These are phyloP conservation scores for Mamestra configurata DNA, from an alignment of 1,140 invertebrate species.

Conservation along the genomic window DNA sequence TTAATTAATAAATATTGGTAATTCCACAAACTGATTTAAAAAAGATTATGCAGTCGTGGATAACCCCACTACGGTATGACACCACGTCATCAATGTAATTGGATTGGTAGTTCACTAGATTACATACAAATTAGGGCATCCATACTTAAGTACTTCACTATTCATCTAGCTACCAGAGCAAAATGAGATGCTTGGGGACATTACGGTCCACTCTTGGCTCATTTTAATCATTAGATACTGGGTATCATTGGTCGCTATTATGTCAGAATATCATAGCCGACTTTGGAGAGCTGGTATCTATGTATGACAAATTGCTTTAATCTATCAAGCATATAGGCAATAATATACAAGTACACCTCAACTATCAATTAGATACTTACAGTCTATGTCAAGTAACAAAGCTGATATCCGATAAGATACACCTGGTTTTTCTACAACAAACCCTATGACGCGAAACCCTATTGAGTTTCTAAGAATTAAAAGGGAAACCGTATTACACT, in stretches of 20 bases:
- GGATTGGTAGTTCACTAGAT: constrained; percentile 10
- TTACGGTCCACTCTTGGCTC: no score
- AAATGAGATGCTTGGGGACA: no score
- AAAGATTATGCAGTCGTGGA: background rate
- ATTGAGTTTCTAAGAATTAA: constrained; percentile 25
- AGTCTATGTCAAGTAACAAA: constrained; percentile 13
- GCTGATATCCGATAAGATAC: background rate
- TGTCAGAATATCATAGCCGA: no score
- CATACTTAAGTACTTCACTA: background rate
- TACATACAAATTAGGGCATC: background rate
- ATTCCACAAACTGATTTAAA: background rate
- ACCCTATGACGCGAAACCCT: constrained; percentile 12
- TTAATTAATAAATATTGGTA: background rate
- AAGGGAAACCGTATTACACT: constrained; percentile 30
- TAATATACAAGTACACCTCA: no score
- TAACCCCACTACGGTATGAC: background rate
- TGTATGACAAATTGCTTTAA: no score
- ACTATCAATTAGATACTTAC: background rate
- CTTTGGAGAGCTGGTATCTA: no score
- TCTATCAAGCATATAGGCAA: no score
- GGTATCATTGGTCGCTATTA: no score
- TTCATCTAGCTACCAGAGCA: background rate
- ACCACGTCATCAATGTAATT: background rate
- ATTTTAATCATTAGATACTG: no score
- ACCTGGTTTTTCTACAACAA: constrained; percentile 24